phyloP scores from a whole-genome alignment of 2,113 vertebrate genomes.

The Tilapia sparmanii region DNA sequence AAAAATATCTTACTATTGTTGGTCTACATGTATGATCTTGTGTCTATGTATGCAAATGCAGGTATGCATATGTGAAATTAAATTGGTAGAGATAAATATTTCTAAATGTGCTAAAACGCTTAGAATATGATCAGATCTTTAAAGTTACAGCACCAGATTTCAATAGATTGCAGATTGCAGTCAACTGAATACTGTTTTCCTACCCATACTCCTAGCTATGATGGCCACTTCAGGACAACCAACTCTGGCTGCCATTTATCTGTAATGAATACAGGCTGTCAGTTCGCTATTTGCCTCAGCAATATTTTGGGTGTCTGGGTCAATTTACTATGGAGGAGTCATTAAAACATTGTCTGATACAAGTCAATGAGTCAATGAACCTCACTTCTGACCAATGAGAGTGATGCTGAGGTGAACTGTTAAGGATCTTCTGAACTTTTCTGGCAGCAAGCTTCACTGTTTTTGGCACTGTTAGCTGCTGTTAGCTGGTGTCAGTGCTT shows the following conservation, averaged over 20 bases:
- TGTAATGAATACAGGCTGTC: background rate
- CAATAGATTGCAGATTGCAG: background rate
- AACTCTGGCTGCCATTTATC: background rate
- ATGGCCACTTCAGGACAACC: background rate
- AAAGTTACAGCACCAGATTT: background rate
- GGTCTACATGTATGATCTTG: background rate
- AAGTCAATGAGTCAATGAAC: background rate
- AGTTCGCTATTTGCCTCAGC: background rate
- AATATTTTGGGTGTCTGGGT: background rate
- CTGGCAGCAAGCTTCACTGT: background rate
- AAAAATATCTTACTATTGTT: background rate
- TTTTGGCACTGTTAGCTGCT: background rate
- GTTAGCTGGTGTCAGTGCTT: background rate
- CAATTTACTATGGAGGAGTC: background rate
- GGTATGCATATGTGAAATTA: background rate
- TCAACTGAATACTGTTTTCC: background rate
- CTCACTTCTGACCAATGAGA: background rate
- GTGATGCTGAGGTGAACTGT: background rate
- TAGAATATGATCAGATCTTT: slow-evolving; percentile 3
- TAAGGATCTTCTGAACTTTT: background rate
- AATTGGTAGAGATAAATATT: background rate
- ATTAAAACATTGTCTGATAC: background rate
- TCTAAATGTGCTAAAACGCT: background rate
- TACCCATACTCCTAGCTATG: background rate
- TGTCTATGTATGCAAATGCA: background rate